Conservation (phyloP, 1,140 invertebrate species). For the Pogonus chalceus region DNA sequence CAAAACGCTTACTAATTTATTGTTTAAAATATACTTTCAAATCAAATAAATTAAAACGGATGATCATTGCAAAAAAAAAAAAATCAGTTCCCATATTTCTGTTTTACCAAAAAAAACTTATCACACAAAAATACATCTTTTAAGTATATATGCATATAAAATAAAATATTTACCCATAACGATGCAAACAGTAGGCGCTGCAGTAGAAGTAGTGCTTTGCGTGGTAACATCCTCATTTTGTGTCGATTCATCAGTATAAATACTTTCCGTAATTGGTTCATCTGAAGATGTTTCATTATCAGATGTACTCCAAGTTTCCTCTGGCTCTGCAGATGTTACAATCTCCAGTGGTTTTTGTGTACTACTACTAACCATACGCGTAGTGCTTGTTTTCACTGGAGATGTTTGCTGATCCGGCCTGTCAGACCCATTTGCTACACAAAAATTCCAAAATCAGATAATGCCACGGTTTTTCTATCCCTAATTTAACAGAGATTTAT, state of each 20-base stretch:
- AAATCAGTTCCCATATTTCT: not conserved
- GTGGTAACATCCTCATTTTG: slow-evolving; percentile 8
- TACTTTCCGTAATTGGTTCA: not conserved
- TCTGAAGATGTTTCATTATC: not conserved
- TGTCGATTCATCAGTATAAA: slow-evolving; percentile 3
- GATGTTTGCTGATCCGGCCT: not conserved
- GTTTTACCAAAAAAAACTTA: too few species aligned
- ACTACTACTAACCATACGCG: not conserved
- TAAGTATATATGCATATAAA: not conserved
- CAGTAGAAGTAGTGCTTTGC: slow-evolving; percentile 12
- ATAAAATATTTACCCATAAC: slow-evolving; percentile 22
- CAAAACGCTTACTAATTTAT: not conserved
- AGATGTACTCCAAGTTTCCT: not conserved
- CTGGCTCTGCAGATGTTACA: not conserved
- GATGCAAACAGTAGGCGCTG: slow-evolving; percentile 17
- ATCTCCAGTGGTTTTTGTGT: not conserved
- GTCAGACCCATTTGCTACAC: slow-evolving; percentile 14
- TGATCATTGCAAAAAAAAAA: not conserved
- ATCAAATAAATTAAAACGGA: not conserved
- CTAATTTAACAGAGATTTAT: too few species aligned
- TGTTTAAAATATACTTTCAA: not conserved
- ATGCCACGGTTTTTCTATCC: too few species aligned
- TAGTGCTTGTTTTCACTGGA: not conserved
- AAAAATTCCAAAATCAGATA: too few species aligned
- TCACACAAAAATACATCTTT: too few species aligned